These are phyloP conservation scores for Drosophila rellima DNA, from an alignment of 2,888 invertebrate genomes.

Conservation along the genomic window DNA sequence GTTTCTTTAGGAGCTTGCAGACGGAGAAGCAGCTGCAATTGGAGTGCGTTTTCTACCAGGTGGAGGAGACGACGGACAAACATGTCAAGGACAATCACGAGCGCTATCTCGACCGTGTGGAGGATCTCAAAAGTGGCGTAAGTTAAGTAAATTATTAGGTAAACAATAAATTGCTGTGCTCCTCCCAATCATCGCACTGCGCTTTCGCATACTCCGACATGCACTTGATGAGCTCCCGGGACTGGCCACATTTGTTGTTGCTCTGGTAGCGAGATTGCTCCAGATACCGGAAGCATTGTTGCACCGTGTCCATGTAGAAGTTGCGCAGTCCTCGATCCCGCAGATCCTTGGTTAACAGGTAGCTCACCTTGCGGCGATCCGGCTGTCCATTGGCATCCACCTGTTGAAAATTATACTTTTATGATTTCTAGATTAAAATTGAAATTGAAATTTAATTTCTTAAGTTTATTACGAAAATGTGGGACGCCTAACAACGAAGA, in stretches of 20 bases:
- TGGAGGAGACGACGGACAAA: slow-evolving; percentile 86
- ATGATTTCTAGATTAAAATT: too few species aligned
- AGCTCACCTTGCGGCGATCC: slow-evolving; percentile 88
- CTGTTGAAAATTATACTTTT: slow-evolving; percentile 45
- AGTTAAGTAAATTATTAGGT: slow-evolving; percentile 69
- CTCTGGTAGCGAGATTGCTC: slow-evolving; percentile 86
- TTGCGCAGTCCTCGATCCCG: slow-evolving; percentile 89
- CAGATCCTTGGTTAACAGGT: slow-evolving; percentile 88
- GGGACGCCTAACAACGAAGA: too few species aligned
- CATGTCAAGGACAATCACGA: slow-evolving; percentile 85
- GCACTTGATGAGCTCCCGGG: slow-evolving; percentile 87
- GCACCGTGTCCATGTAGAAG: slow-evolving; percentile 90
- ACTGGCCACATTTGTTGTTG: slow-evolving; percentile 88
- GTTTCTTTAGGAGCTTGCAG: slow-evolving; percentile 86
- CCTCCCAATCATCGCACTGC: slow-evolving; percentile 92
- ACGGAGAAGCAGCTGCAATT: slow-evolving; percentile 87
- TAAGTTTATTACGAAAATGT: too few species aligned
- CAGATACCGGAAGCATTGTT: slow-evolving; percentile 90
- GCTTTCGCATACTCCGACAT: slow-evolving; percentile 90
- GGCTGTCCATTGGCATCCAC: slow-evolving; percentile 86
- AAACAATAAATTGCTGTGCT: slow-evolving; percentile 86
- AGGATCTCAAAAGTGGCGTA: slow-evolving; percentile 87
- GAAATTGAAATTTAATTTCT: too few species aligned
- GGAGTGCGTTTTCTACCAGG: slow-evolving; percentile 87
- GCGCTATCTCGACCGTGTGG: slow-evolving; percentile 86